Base-by-base conservation (phyloP, 30 jellyfish, hydroid and myxozoan genomes). In the Aurelia aurita region DNA sequence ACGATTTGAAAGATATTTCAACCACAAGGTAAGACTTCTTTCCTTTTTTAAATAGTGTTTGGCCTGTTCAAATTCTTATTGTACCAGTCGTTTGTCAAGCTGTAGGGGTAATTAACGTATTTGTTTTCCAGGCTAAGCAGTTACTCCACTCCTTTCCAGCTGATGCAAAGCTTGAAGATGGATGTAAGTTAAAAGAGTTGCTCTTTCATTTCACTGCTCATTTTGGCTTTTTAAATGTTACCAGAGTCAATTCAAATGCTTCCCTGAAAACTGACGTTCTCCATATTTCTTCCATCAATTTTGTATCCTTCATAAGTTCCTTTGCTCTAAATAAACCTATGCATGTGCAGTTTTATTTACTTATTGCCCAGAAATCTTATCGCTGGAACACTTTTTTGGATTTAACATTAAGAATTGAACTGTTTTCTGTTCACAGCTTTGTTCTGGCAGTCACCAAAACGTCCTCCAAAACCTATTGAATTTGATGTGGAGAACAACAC, bases 391-490 rank as follows among this genome's bases (percentile, higher is more conserved):
- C 13, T 39, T 39, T n/a, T 9, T 39, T 6, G 9, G 0, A 6
- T 8, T 34, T 34, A 34, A 7, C 46, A 34, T 2, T 34, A 34
- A 3, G 46, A 34, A 0, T 59, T 12, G 39, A 77, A 26, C 13
- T 25, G 65, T 45, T 18, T 78, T 57, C 7, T 19, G 35, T 64
- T 68, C 14, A 0, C 51, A 93, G 98, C 92, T 45, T 63, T 84
- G 74, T 93, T 93, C 81, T 93, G 98, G 98, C 97, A 88, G 66
- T 88, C 98, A 15, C 98, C 98, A 57, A 93, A 88, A 69, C 75
- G 96, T 1, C 97, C 98, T 13, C 98, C 98, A 26, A 69, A 76
- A 22, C 97, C 98, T 1, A 74, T 93, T 20, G 91, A 57, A 1
- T 93, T 93, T 62, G 69, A 74, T 49, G 70, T 51, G 27, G 69